Evolutionary conservation across 2,888 invertebrate genomes (phyloP).

Genomic region (Agrochola circellaris): DNA sequence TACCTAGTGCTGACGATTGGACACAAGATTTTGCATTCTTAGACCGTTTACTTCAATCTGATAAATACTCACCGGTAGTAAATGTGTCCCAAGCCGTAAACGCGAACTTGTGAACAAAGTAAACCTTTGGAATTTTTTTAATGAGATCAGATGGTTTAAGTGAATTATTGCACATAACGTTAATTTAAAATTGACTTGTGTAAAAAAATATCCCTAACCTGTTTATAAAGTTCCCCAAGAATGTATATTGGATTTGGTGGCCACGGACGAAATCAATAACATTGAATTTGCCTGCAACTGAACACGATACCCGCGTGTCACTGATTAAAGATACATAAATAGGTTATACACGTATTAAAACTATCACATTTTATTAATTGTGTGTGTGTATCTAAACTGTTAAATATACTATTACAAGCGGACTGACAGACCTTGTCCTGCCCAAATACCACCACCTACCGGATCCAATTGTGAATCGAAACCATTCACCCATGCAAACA

Average conservation of each 20-base stretch:
- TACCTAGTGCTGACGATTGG: too few relatives aligned
- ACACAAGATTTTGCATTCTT: neutral
- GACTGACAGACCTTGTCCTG: too few relatives aligned
- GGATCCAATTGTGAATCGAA: too few relatives aligned
- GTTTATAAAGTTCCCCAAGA: neutral
- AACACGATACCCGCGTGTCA: neutral
- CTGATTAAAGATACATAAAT: neutral
- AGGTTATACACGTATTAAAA: neutral
- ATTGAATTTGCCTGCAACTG: neutral
- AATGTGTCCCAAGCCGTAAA: neutral
- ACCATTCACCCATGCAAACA: too few relatives aligned
- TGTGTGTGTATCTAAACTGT: neutral
- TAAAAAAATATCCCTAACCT: neutral
- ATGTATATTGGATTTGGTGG: neutral
- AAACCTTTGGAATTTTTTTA: neutral
- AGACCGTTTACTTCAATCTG: neutral
- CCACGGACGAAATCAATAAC: neutral
- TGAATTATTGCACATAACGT: neutral
- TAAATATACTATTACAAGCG: neutral
- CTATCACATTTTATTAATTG: neutral
- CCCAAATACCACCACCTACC: too few relatives aligned
- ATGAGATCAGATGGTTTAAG: neutral
- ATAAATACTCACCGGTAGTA: neutral
- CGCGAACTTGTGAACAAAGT: neutral
- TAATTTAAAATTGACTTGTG: neutral